Percentiles rank a stretch among this genome's conserved stretches.
Conservation (phyloP, 1,140 invertebrate species). For the Bombus impatiens region DNA sequence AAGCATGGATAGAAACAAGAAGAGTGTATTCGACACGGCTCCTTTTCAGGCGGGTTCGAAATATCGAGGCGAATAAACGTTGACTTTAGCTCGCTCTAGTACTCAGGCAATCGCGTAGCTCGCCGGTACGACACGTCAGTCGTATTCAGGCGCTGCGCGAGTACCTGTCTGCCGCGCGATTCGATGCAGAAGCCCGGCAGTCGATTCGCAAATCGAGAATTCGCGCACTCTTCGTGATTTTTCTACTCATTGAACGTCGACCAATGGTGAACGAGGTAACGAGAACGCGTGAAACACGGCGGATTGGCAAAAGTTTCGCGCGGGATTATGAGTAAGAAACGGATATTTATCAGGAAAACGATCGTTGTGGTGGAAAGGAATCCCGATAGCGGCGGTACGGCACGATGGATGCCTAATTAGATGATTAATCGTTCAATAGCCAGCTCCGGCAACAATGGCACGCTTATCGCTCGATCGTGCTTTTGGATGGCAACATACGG, state of each 20-base stretch:
- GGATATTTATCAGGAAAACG: constrained; percentile 65
- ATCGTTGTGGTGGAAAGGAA: constrained; percentile 44
- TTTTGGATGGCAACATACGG: constrained; percentile 66
- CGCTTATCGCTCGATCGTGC: constrained; percentile 73
- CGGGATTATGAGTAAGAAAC: constrained; percentile 18
- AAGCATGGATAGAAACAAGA: constrained; percentile 21
- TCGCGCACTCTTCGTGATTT: constrained; percentile 7
- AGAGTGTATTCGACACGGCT: constrained; percentile 29
- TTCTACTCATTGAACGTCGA: constrained; percentile 1
- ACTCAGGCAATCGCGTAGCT: constrained; percentile 30
- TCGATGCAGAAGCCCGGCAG: neutral
- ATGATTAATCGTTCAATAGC: constrained; percentile 78
- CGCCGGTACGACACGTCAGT: constrained; percentile 56
- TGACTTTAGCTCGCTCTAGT: neutral
- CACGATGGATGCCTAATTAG: constrained; percentile 72
- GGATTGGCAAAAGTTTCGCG: constrained; percentile 23
- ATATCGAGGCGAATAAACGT: constrained; percentile 33
- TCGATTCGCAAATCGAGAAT: constrained; percentile 28
- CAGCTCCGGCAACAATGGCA: constrained; percentile 63
- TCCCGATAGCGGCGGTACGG: constrained; percentile 29
- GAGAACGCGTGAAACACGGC: constrained; percentile 15
- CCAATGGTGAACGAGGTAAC: constrained; percentile 36
- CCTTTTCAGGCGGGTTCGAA: constrained; percentile 18
- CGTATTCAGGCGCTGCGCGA: constrained; percentile 57
- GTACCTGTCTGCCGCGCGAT: constrained; percentile 26